These are phyloP conservation scores for Agonopterix subpropinquella DNA, from an alignment of 2,888 invertebrate species.

Conservation along the genomic window DNA sequence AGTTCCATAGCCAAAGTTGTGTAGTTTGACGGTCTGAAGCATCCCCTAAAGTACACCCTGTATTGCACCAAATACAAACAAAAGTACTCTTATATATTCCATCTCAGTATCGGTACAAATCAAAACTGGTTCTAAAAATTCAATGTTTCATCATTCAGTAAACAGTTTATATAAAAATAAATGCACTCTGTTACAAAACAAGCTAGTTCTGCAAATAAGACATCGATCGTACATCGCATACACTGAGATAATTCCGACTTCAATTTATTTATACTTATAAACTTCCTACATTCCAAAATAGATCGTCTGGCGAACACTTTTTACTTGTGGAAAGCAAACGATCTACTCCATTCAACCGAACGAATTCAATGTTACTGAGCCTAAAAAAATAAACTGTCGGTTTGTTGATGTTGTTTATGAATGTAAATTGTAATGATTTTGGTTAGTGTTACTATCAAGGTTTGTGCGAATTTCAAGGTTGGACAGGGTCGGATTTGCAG, in stretches of 20 bases:
- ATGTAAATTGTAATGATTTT: slow-evolving; percentile 54
- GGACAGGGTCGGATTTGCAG: background rate
- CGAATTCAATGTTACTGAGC: slow-evolving; percentile 42
- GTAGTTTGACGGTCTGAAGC: no score
- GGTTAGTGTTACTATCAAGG: slow-evolving; percentile 26
- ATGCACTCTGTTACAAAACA: no score
- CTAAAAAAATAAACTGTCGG: slow-evolving; percentile 49
- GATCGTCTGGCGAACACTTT: slow-evolving; percentile 21
- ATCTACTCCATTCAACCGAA: slow-evolving; percentile 21
- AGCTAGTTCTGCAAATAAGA: slow-evolving; percentile 1
- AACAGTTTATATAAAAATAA: no score
- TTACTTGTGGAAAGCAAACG: slow-evolving; percentile 3
- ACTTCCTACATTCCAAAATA: slow-evolving; percentile 37
- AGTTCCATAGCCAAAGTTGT: no score
- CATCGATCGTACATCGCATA: slow-evolving; percentile 1
- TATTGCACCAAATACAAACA: background rate
- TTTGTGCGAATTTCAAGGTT: slow-evolving; percentile 29
- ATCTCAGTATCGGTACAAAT: background rate
- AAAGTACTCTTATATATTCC: background rate
- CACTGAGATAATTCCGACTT: slow-evolving; percentile 17
- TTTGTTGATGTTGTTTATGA: slow-evolving; percentile 52
- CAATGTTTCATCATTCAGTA: no score
- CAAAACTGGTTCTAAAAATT: no score
- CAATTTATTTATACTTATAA: slow-evolving; percentile 35
- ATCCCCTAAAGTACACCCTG: no score